Percentiles rank a stretch among this genome's conserved stretches.
phyloP scores from a whole-genome alignment of 2,888 invertebrate genomes.

The Diplolepis rosae region DNA sequence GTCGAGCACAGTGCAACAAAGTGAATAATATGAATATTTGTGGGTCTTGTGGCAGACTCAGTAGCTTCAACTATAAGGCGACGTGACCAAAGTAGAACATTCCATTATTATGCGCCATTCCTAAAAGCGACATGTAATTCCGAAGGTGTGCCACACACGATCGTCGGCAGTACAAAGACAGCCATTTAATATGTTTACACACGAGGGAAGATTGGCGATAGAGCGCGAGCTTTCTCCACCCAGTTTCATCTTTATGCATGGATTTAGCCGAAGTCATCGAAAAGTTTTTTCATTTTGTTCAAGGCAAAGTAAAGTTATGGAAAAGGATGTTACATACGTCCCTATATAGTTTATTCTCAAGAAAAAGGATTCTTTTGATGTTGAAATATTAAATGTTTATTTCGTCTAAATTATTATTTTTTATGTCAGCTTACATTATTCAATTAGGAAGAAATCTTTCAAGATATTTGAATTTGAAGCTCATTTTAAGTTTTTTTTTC shows the following conservation, averaged over 20 bases:
- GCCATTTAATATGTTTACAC: slow-evolving; percentile 61
- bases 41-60: slow-evolving; percentile 12
- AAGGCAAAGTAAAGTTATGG: slow-evolving; percentile 13
- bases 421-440: too few species aligned
- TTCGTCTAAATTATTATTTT: too few species aligned
- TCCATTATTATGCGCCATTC: slow-evolving; percentile 26
- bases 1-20: slow-evolving; percentile 1
- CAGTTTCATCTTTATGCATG: slow-evolving; percentile 45
- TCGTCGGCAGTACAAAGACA: slow-evolving; percentile 28
- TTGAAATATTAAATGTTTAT: too few species aligned
- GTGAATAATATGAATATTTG: slow-evolving; percentile 26
- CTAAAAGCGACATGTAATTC: neutral
- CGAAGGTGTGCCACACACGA: slow-evolving; percentile 18
- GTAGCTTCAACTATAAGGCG: slow-evolving; percentile 18
- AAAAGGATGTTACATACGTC: too few species aligned
- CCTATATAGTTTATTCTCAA: too few species aligned
- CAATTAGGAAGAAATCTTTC: too few species aligned
- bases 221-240: slow-evolving; percentile 47
- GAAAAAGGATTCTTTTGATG: too few species aligned
- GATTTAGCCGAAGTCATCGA: slow-evolving; percentile 18
- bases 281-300: slow-evolving; percentile 31
- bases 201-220: slow-evolving; percentile 59
- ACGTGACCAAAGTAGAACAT: slow-evolving; percentile 19
- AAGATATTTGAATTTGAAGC: too few species aligned
- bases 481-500: too few species aligned